Conservation (phyloP, 1,140 invertebrate genomes). For the Cheumatopsyche charites region DNA sequence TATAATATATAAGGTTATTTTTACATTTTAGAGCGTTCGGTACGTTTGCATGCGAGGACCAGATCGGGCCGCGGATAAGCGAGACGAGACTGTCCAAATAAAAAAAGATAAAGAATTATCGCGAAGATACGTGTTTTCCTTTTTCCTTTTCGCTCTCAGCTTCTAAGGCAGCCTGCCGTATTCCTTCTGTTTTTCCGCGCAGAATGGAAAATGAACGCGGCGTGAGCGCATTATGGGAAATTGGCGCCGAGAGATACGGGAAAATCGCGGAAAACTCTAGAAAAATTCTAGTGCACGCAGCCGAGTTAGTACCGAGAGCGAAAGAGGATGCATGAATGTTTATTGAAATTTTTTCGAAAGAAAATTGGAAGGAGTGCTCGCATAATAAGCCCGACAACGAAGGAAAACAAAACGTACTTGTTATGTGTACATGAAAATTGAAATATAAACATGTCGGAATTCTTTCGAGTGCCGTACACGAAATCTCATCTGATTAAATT, state of each 20-base stretch:
- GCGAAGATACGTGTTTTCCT: conserved; percentile 7
- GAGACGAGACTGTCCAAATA: conserved; percentile 5
- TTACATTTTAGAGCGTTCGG: too few relatives aligned
- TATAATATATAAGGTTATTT: too few relatives aligned
- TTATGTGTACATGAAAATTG: too few relatives aligned
- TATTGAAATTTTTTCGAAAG: not conserved
- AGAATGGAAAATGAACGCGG: conserved; percentile 33
- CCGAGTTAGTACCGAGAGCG: too few relatives aligned
- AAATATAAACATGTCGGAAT: too few relatives aligned
- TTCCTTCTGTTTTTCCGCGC: not conserved
- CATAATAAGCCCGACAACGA: conserved; percentile 5
- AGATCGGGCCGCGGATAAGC: conserved; percentile 18
- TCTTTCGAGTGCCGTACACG: too few relatives aligned
- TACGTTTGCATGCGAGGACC: not conserved
- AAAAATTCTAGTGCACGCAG: too few relatives aligned
- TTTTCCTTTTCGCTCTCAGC: too few relatives aligned
- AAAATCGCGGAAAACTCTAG: conserved; percentile 14
- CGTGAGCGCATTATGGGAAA: conserved; percentile 37
- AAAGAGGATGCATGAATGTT: conserved; percentile 5
- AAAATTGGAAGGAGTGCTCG: not conserved
- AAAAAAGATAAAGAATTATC: conserved; percentile 39
- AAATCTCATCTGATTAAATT: too few relatives aligned
- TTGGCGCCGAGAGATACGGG: conserved; percentile 28
- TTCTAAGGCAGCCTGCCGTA: too few relatives aligned
- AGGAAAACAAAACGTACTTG: not conserved